phyloP scores from a whole-genome alignment of 2,113 vertebrate genomes.

The Crotalus helleri region DNA sequence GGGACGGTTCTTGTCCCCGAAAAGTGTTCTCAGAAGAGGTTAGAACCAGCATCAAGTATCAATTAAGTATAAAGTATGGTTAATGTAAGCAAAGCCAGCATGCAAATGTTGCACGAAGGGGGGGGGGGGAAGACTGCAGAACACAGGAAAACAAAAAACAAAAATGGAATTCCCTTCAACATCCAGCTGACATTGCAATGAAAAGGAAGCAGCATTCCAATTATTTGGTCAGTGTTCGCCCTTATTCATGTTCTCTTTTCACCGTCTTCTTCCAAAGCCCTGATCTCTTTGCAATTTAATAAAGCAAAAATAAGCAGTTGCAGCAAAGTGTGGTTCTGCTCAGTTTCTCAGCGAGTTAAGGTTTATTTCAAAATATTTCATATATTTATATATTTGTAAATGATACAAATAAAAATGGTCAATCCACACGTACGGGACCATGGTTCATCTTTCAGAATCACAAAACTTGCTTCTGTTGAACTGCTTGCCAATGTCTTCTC shows the following conservation, averaged over 20 bases:
- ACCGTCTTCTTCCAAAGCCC: constrained; percentile 49
- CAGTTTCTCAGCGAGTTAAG: constrained; percentile 69
- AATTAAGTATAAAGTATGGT: constrained; percentile 70
- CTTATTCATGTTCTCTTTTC: constrained; percentile 52
- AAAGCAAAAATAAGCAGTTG: constrained; percentile 51
- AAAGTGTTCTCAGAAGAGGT: constrained; percentile 74
- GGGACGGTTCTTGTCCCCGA: constrained; percentile 66
- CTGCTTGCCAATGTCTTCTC: constrained; percentile 39
- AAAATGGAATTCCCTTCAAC: constrained; percentile 58
- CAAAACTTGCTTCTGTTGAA: constrained; percentile 59
- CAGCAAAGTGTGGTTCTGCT: constrained; percentile 68
- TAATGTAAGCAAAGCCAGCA: constrained; percentile 78
- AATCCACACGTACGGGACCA: constrained; percentile 66
- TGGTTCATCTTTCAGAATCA: constrained; percentile 56
- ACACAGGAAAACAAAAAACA: constrained; percentile 64
- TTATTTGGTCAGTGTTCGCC: constrained; percentile 56
- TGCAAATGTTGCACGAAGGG: constrained; percentile 76
- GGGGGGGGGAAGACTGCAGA: constrained; percentile 61
- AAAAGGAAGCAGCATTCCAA: constrained; percentile 54
- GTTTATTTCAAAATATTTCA: constrained; percentile 78
- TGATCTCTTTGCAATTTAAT: background rate
- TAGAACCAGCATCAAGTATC: constrained; percentile 68
- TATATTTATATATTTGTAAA: constrained; percentile 69
- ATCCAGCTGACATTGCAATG: constrained; percentile 48
- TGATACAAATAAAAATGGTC: constrained; percentile 73